These are phyloP conservation scores for Parascotia fuliginaria DNA, from an alignment of 2,888 invertebrate genomes.

Conservation along the genomic window DNA sequence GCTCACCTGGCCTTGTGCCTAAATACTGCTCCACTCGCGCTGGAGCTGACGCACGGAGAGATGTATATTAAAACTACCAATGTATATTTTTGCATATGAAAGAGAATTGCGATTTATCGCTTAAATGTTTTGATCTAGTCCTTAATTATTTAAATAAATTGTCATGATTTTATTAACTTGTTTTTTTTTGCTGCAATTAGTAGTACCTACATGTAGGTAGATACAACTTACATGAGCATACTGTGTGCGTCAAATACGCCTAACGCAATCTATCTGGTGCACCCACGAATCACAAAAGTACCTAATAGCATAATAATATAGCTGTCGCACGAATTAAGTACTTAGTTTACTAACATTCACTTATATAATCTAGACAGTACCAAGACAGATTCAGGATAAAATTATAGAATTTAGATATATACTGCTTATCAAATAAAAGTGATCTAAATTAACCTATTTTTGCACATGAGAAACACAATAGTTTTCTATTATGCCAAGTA, in stretches of 20 bases:
- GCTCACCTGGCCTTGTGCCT: conserved; percentile 62
- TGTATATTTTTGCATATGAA: conserved; percentile 68
- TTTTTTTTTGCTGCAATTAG: conserved; percentile 28
- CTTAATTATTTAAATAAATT: conserved; percentile 60
- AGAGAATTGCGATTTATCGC: conserved; percentile 74
- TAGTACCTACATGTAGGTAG: not conserved
- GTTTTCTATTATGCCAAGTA: no score
- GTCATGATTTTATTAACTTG: conserved; percentile 45
- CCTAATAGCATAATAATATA: no score
- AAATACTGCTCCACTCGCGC: conserved; percentile 54
- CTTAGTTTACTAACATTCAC: no score
- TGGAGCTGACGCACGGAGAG: conserved; percentile 66
- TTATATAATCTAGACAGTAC: no score
- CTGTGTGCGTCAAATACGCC: not conserved
- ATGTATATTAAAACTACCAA: conserved; percentile 59
- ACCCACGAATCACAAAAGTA: no score
- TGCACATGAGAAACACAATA: no score
- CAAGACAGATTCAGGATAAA: no score
- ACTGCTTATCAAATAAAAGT: no score
- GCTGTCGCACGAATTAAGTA: no score
- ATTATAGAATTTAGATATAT: no score
- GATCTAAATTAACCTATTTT: no score
- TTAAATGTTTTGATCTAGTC: conserved; percentile 77
- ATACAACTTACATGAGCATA: no score
- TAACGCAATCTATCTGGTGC: conserved; percentile 8